phyloP scores from a whole-genome alignment of 1,140 invertebrate species.

The Drosophila lacertosa region DNA sequence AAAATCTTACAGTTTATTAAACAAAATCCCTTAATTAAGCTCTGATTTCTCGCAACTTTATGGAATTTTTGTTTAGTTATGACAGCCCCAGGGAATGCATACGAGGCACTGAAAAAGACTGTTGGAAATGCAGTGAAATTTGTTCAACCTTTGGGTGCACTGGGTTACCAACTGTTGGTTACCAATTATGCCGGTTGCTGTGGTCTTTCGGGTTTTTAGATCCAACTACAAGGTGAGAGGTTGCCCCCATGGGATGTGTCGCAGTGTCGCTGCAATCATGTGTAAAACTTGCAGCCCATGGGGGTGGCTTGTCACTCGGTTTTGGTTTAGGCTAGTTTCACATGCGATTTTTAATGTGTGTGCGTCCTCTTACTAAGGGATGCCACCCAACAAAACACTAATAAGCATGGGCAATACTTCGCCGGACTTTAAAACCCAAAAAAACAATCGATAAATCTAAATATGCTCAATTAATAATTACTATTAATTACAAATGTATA shows the following conservation, averaged over 20 bases:
- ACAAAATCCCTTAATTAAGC: not conserved
- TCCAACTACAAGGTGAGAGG: slow-evolving; percentile 34
- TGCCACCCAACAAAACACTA: slow-evolving; percentile 12
- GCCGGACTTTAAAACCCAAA: slow-evolving; percentile 33
- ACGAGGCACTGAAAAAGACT: not conserved
- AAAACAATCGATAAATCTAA: slow-evolving; percentile 43
- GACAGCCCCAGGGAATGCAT: slow-evolving; percentile 1
- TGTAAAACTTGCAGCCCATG: slow-evolving; percentile 9
- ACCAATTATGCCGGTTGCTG: slow-evolving; percentile 41
- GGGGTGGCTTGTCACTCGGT: slow-evolving; percentile 41
- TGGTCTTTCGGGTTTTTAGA: slow-evolving; percentile 8
- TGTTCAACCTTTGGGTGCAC: slow-evolving; percentile 1
- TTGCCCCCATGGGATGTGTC: slow-evolving; percentile 1
- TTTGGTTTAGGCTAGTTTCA: slow-evolving; percentile 40
- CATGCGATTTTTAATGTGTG: slow-evolving; percentile 45
- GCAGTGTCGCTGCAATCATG: slow-evolving; percentile 29
- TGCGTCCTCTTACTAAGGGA: slow-evolving; percentile 10
- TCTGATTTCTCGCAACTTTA: too few species aligned
- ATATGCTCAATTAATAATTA: not conserved
- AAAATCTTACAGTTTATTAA: too few species aligned
- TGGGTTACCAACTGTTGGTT: not conserved
- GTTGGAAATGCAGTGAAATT: slow-evolving; percentile 29
- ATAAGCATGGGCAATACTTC: slow-evolving; percentile 48
- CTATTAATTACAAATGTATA: not conserved
- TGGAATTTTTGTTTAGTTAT: not conserved